These are phyloP conservation scores for Plectus sambesii DNA, from an alignment of 1,140 invertebrate genomes.

Conservation along the genomic window DNA sequence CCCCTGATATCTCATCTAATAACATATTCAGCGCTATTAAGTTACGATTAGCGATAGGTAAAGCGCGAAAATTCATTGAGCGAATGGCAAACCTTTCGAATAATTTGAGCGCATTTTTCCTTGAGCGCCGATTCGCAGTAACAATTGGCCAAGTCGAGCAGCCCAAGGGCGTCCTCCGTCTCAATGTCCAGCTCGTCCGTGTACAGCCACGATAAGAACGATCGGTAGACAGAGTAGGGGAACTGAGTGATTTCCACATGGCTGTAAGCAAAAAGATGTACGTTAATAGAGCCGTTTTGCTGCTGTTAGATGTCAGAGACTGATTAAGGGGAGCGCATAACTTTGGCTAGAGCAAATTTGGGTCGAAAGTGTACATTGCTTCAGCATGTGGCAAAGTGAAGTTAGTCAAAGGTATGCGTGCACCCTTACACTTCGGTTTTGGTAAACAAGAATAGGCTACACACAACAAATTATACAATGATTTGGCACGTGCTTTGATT, in stretches of 20 bases:
- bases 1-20: too few species aligned
- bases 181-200: slow-evolving; percentile 55
- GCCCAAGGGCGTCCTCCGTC: slow-evolving; percentile 30
- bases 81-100: slow-evolving; percentile 2
- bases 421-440: too few species aligned
- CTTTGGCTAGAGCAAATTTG: too few species aligned
- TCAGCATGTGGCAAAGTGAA: too few species aligned
- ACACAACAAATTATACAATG: too few species aligned
- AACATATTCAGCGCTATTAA: too few species aligned
- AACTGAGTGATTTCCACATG: slow-evolving; percentile 56
- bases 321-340: background rate
- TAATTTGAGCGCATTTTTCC: slow-evolving; percentile 21
- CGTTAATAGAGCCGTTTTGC: background rate
- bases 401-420: too few species aligned
- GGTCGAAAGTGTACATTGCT: too few species aligned
- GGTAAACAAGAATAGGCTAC: too few species aligned
- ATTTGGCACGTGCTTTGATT: too few species aligned
- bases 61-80: slow-evolving; percentile 50
- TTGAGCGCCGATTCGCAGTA: slow-evolving; percentile 58
- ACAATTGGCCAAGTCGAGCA: slow-evolving; percentile 58
- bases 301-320: background rate
- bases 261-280: slow-evolving; percentile 47
- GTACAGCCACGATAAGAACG: slow-evolving; percentile 59
- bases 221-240: slow-evolving; percentile 56
- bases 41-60: slow-evolving; percentile 55